Base-by-base conservation (phyloP, 2,113 vertebrate species). In the Crotalus viridis region DNA sequence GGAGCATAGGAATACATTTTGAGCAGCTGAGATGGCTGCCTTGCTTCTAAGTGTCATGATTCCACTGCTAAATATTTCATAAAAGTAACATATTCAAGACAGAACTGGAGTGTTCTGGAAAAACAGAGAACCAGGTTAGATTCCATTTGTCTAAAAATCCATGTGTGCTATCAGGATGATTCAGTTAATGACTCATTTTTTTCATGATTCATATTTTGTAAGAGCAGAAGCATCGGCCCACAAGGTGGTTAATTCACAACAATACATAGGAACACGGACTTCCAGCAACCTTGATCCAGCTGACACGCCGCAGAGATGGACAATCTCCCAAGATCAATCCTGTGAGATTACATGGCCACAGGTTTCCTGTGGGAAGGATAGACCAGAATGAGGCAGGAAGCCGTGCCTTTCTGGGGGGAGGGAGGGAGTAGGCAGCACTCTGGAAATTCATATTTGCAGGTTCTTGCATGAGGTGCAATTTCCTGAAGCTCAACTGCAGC, bases 131-230 rank as follows among this genome's bases (percentile, higher is more conserved):
- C 0, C 74, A 10, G 4, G 13, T 22, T 89, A 88, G 90, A 87
- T 85, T 46, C 92, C 89, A 2, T 0, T 0, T 46, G 24, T 46
- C 91, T 0, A 9, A 85, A 87, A 52, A 90, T n/a, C 0, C 0
- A 19, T 93, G 59, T 1, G 6, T 46, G 94, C 54, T 13, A 24
- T 59, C 21, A 4, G 89, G 85, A 91, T 64, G 74, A 87, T 90
- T 43, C 96, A 94, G 95, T 91, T 86, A 55, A 95, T 33, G 28
- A 69, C 28, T 69, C 64, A 69, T n/a, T 69, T 33, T 48, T 69
- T 15, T 5, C 64, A 15, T n/a, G 64, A 92, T 85, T 26, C 33
- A 0, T 33, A 39, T 0, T 1, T 56, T 93, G 48, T n/a, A 89
- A 89, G 55, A 24, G 54, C 9, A 55, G 54, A n/a, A 33, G 92